Percentiles rank a stretch among this genome's conserved stretches.
These are phyloP conservation scores for Cebus imitator DNA, from an alignment of 2,113 vertebrate genomes.

Conservation along the genomic window DNA sequence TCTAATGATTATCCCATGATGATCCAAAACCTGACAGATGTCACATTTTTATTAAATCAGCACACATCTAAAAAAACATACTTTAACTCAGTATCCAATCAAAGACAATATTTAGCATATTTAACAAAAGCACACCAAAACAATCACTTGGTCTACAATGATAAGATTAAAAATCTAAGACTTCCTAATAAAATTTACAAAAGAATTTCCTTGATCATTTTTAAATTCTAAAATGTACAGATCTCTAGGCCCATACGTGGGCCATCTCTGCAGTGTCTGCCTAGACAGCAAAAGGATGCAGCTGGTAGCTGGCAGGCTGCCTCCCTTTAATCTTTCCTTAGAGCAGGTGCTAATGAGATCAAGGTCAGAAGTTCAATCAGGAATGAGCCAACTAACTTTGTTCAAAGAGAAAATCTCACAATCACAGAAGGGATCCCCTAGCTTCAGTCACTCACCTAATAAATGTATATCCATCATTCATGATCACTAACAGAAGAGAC, in stretches of 20 bases:
- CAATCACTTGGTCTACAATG: not conserved
- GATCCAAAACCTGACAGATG: not conserved
- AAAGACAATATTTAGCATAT: not conserved
- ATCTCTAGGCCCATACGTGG: not conserved
- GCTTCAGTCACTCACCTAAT: not conserved
- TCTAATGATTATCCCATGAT: not conserved
- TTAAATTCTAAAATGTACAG: not conserved
- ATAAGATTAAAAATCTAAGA: not conserved
- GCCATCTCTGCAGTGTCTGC: not conserved
- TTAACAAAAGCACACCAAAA: not conserved
- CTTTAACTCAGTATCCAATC: not conserved
- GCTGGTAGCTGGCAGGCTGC: not conserved
- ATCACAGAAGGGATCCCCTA: not conserved
- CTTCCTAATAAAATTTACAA: not conserved
- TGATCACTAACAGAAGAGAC: not conserved
- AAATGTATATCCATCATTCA: not conserved
- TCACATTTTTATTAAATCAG: slow-evolving; percentile 20
- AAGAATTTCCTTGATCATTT: not conserved
- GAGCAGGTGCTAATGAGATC: not conserved
- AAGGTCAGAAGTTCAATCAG: not conserved
- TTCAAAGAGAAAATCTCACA: not conserved
- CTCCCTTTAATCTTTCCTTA: not conserved
- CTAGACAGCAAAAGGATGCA: not conserved
- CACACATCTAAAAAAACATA: not conserved
- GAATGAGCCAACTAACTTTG: not conserved